Base-by-base conservation (phyloP, 2,888 invertebrate genomes). In the Campopleginae sp. region DNA sequence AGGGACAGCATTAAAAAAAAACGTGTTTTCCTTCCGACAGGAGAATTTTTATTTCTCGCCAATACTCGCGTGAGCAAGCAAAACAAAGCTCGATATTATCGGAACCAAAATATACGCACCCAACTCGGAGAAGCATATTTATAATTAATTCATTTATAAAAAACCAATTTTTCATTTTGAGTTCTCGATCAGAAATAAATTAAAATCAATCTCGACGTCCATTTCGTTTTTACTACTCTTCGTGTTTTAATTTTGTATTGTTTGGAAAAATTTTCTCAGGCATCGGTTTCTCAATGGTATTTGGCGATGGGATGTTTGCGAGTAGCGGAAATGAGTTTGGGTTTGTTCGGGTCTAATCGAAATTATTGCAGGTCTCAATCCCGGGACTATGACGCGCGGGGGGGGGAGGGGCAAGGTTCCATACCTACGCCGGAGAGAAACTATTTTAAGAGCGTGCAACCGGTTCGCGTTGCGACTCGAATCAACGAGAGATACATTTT, bases 371-470 rank as follows among this genome's bases (percentile, higher is more conserved):
- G 75, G 76, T 77, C 72, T 72, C 82, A 46, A 65, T 65, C 71
- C 58, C 74, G 65, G 48, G 17, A 23, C 44, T 71, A 44, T 74
- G 66, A 68, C 71, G 68, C 80, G 72, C 79, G 58, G 78, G 68
- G 66, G 33, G 33, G 33, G n/a, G n/a, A n/a, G n/a, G n/a, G n/a
- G n/a, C 79, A 80, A 85, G 85, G 82, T 84, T 68, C 68, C 84
- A 86, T 85, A 87, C 85, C 85, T 89, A 89, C 89, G 87, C 89
- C 75, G 88, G 87, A 89, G 89, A 90, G 89, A 90, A 90, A 90
- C 90, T 90, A 90, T 90, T 90, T 90, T 90, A 89, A 90, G 89
- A 89, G 88, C 85, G 84, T 88, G 89, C 89, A 90, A 90, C 90
- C 90, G 90, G 90, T 90, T 90, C 88, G 89, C 86, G 86, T 85